These are phyloP conservation scores for Campylomormyrus tamandua DNA, from an alignment of 2,113 vertebrate species.

Conservation along the genomic window DNA sequence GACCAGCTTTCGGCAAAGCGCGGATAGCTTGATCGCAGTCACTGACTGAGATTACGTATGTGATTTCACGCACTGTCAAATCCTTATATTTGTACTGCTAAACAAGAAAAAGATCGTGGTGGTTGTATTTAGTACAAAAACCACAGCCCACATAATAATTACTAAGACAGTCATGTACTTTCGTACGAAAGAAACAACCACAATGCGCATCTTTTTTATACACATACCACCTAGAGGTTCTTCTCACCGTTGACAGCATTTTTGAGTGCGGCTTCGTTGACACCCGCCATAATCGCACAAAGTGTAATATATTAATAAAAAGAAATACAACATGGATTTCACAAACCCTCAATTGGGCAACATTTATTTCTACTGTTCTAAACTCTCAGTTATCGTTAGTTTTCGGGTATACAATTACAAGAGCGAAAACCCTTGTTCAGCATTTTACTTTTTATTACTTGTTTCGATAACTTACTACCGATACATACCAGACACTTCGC, in stretches of 20 bases:
- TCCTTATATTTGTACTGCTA: constrained; percentile 96
- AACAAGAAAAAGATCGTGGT: constrained; percentile 26
- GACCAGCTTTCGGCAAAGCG: too few relatives aligned
- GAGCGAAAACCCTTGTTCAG: background rate
- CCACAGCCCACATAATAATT: background rate
- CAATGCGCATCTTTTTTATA: background rate
- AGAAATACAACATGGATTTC: background rate
- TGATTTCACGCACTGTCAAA: constrained; percentile 84
- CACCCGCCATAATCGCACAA: constrained; percentile 68
- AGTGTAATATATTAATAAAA: background rate
- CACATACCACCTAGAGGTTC: too few relatives aligned
- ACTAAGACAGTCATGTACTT: background rate
- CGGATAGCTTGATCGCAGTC: too few relatives aligned
- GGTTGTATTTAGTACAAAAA: background rate
- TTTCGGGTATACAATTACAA: background rate
- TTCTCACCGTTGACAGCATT: constrained; percentile 80
- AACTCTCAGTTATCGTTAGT: background rate
- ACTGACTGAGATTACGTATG: constrained; percentile 67
- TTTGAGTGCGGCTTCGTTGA: constrained; percentile 79
- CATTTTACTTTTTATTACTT: background rate
- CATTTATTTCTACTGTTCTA: background rate
- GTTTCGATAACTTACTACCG: background rate
- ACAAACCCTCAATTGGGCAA: background rate
- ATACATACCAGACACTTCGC: background rate
- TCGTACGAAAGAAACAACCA: background rate